Percentiles rank a stretch among this genome's conserved stretches.
Evolutionary conservation across 2,888 invertebrate species (phyloP).

Genomic region (Hyles lineata): DNA sequence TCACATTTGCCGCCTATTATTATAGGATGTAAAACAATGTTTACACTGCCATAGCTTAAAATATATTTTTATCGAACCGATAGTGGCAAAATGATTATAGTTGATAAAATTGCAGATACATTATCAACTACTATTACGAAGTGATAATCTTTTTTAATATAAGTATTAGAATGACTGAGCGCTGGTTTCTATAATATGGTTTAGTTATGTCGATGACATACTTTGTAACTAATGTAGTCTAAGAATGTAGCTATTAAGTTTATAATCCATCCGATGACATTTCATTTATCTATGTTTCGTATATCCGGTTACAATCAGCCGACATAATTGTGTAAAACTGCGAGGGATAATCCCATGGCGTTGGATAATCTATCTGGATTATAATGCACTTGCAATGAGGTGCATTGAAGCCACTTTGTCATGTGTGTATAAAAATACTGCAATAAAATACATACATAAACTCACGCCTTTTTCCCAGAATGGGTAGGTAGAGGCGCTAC

Average conservation of each 20-base stretch:
- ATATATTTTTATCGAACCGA: conserved; percentile 4
- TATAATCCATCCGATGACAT: not conserved
- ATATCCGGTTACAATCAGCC: too few species aligned
- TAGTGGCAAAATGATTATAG: not conserved
- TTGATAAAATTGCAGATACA: conserved; percentile 4
- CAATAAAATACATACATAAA: too few species aligned
- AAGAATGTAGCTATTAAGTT: too few species aligned
- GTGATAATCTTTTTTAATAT: not conserved
- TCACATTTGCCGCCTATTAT: not conserved
- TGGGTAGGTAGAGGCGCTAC: too few species aligned
- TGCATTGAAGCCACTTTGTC: too few species aligned
- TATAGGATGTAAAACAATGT: not conserved
- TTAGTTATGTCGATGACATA: not conserved
- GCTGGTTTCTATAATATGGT: not conserved
- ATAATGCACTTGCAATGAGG: too few species aligned
- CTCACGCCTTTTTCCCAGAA: too few species aligned
- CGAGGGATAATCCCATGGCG: too few species aligned
- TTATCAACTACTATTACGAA: not conserved
- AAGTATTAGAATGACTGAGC: not conserved
- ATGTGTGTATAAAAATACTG: too few species aligned
- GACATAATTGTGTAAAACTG: too few species aligned
- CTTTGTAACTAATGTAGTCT: not conserved
- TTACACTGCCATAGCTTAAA: not conserved
- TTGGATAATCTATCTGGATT: too few species aligned
- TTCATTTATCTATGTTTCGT: not conserved